A percentile compares a stretch with the other conserved stretches of the same genome.
Evolutionary conservation across 1,140 invertebrate species (phyloP).

Genomic region (Probaryconus sp.): DNA sequence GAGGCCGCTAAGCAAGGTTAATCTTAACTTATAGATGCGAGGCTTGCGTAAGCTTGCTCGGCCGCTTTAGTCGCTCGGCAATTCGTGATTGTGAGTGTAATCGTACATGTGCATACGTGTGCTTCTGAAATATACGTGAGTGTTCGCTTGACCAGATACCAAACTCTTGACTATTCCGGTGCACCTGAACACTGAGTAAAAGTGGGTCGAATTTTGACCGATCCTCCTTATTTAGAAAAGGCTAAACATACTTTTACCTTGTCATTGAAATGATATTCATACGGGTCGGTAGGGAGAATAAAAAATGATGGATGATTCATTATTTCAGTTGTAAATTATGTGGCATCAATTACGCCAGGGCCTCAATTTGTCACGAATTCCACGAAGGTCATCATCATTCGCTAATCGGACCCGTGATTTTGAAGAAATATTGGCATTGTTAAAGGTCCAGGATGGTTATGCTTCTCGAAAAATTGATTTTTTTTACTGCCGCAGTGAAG

Average conservation of each 20-base stretch:
- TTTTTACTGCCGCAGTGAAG: slow-evolving; percentile 2
- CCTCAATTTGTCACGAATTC: slow-evolving; percentile 23
- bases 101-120: not conserved
- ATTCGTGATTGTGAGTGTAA: too few species aligned
- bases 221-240: slow-evolving; percentile 15
- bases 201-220: slow-evolving; percentile 51
- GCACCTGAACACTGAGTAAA: slow-evolving; percentile 40
- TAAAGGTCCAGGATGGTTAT: not conserved
- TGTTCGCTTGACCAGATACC: slow-evolving; percentile 29
- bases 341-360: slow-evolving; percentile 24
- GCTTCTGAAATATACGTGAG: not conserved
- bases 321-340: slow-evolving; percentile 18
- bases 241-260: not conserved
- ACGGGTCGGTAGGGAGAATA: too few species aligned
- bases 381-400: too few species aligned
- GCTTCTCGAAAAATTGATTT: slow-evolving; percentile 18
- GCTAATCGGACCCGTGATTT: too few species aligned
- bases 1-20: slow-evolving; percentile 73
- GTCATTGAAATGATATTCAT: not conserved
- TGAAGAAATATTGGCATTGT: slow-evolving; percentile 16
- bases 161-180: slow-evolving; percentile 25
- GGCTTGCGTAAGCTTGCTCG: slow-evolving; percentile 69
- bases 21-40: slow-evolving; percentile 74
- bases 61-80: not conserved
- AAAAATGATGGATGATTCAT: slow-evolving; percentile 18